phyloP scores from a whole-genome alignment of 1,140 invertebrate species.

The Pseudomyrmex concolor region DNA sequence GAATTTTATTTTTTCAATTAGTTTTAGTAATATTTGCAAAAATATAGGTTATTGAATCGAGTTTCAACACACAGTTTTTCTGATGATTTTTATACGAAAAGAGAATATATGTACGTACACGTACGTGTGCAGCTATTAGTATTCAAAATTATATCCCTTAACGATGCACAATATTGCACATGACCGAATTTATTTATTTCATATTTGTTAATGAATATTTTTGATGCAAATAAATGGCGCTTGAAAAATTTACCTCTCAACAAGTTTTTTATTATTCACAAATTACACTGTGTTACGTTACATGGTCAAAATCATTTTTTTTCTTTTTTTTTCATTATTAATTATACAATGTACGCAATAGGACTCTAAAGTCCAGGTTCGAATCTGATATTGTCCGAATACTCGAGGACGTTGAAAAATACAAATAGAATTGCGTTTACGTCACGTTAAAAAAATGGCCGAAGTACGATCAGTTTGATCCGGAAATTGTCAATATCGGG shows the following conservation, averaged over 20 bases:
- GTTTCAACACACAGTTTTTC: background rate
- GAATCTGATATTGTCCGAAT: no score
- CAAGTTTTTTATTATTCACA: slow-evolving; percentile 1
- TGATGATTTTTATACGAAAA: background rate
- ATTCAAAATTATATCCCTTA: slow-evolving; percentile 17
- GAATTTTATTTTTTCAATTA: slow-evolving; percentile 41
- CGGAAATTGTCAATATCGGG: no score
- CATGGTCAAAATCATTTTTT: no score
- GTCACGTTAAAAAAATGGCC: no score
- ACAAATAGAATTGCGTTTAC: no score
- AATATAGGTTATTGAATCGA: slow-evolving; percentile 35
- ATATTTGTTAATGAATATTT: slow-evolving; percentile 29
- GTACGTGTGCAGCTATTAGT: slow-evolving; percentile 13
- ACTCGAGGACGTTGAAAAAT: no score
- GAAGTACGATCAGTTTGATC: no score
- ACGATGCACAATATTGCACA: background rate
- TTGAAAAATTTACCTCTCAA: background rate
- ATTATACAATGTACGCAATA: no score
- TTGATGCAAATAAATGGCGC: background rate
- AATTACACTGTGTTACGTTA: no score
- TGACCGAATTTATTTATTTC: slow-evolving; percentile 10
- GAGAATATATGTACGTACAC: background rate
- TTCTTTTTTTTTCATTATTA: no score
- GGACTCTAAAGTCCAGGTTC: no score
- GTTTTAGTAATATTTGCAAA: background rate